These are phyloP conservation scores for Thinocorus orbignyianus DNA, from an alignment of 2,113 vertebrate genomes.

Conservation along the genomic window DNA sequence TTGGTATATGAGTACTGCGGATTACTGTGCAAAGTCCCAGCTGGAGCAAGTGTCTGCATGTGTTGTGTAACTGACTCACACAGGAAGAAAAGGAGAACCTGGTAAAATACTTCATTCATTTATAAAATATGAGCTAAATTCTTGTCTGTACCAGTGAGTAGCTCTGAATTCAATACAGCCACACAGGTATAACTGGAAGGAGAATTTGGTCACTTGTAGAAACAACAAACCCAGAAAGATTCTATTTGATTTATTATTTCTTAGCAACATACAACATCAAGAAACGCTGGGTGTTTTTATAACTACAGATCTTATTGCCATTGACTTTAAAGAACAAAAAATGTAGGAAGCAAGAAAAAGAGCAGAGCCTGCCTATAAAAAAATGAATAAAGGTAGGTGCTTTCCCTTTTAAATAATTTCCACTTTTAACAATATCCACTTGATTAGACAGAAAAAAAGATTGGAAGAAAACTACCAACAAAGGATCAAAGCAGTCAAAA, in stretches of 20 bases:
- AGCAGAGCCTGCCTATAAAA: neutral
- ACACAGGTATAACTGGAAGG: neutral
- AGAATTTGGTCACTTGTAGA: neutral
- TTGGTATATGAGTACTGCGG: conserved; percentile 17
- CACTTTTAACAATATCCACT: neutral
- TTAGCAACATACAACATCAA: neutral
- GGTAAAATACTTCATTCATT: conserved; percentile 47
- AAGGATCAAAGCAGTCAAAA: neutral
- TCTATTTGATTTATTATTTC: neutral
- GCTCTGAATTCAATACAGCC: neutral
- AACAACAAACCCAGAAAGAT: neutral
- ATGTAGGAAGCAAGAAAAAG: neutral
- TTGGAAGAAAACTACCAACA: neutral
- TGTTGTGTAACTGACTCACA: conserved; percentile 4
- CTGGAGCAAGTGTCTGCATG: conserved; percentile 27
- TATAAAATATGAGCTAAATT: conserved; percentile 23
- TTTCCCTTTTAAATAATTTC: neutral
- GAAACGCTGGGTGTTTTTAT: neutral
- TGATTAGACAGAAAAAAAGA: neutral
- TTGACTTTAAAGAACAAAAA: neutral
- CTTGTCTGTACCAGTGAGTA: neutral
- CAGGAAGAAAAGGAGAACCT: conserved; percentile 39
- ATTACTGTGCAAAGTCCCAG: conserved; percentile 47
- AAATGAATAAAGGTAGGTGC: neutral
- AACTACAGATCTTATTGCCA: neutral